Evolutionary conservation across 1,140 invertebrate genomes (phyloP), one percentile per base, ranked within the genome.

Genomic region (Dreissena rostriformis): DNA sequence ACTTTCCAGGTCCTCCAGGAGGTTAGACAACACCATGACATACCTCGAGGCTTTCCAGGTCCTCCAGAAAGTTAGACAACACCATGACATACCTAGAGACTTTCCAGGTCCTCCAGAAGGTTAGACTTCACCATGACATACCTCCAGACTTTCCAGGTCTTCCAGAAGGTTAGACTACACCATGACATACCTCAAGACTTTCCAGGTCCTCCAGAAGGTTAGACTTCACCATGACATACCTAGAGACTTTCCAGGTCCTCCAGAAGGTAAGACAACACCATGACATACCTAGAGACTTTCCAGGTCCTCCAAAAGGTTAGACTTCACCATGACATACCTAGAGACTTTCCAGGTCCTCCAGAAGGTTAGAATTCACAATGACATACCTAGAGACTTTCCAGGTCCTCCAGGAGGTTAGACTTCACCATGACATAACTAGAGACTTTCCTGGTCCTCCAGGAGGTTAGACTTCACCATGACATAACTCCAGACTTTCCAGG

Each of bases 141-240:
- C n/a, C n/a, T n/a, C n/a, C n/a, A n/a, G n/a, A n/a, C n/a, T n/a
- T n/a, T n/a, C n/a, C n/a, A n/a, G n/a, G n/a, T n/a, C n/a, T n/a
- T n/a, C n/a, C n/a, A n/a, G n/a, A n/a, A n/a, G n/a, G n/a, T n/a
- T n/a, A n/a, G n/a, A n/a, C n/a, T n/a, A n/a, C n/a, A 70, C 67
- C 10, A 15, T 57, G 61, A 81, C 24, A 75, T 86, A 94, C 93
- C 90, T 93, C 91, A 49, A 94, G 80, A 84, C 90, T 93, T 77
- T 94, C 93, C 15, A 88, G 67, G 81, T 94, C 93, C 72, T 94
- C 93, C 57, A 94, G 78, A 28, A 93, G 86, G 72, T 92, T 93
- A 24, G 93, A 90, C 19, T 94, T 77, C 10, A 93, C 93, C 86
- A 91, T 90, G 11, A 94, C 89, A 76, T n/a, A n/a, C n/a, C n/a